Evolutionary conservation across 2,797 vertebrate genomes (phyloP).

Genomic region (Falco berigora): DNA sequence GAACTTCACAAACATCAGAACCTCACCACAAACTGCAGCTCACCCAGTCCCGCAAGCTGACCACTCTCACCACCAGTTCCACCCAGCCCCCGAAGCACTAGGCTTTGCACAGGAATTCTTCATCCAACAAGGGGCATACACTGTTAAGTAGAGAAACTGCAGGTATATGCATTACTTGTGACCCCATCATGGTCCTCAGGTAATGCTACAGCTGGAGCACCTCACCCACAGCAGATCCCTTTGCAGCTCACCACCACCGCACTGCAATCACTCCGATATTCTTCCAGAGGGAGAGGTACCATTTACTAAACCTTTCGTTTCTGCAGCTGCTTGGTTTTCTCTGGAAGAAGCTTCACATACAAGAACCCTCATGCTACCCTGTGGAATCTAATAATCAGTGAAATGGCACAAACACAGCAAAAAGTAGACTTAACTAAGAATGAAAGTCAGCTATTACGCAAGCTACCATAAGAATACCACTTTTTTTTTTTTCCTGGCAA

Average conservation of each 20-base stretch:
- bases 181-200: background rate
- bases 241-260: background rate
- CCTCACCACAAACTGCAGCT: background rate
- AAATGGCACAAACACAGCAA: background rate
- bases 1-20: background rate
- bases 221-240: background rate
- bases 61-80: background rate
- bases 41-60: no score
- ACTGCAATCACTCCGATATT: background rate
- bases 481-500: background rate
- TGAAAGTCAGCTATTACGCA: background rate
- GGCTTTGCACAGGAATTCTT: background rate
- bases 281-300: background rate
- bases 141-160: background rate
- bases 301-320: background rate
- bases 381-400: background rate
- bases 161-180: background rate
- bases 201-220: background rate
- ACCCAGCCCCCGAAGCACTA: background rate
- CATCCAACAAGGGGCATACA: accelerated
- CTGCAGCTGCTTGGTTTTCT: background rate
- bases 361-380: background rate
- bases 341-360: background rate
- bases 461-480: background rate
- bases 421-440: background rate